Evolutionary conservation across 2,113 vertebrate species (phyloP), one percentile per base, ranked within the genome.

Genomic region (Engystomops pustulosus): DNA sequence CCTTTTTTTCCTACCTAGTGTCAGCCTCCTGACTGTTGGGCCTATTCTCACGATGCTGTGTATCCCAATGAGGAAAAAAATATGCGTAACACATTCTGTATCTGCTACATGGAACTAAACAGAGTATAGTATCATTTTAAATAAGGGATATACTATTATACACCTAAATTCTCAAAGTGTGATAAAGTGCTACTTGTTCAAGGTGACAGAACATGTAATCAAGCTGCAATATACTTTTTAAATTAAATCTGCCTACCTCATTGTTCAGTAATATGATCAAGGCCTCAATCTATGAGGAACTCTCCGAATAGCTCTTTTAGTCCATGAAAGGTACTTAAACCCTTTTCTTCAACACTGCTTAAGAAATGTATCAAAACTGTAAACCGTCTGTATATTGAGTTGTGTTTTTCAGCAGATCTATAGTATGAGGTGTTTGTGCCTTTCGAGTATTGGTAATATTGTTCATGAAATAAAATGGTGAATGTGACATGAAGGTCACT

Each of bases 401-500:
- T 70, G 68, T 70, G 30, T 47, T 75, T 74, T 75, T 7, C 44
- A 30, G 25, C 20, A 70, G 45, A 53, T 81, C 68, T 72, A 18
- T 75, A 47, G 60, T 4, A 75, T 47, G 41, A 74, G 41, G 55
- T 34, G n/a, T 83, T 53, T 65, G 25, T 67, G 10, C 25, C 71
- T 23, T 18, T 67, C 7, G 44, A 76, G 71, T 32, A 11, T 47
- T 75, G 49, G 53, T n/a, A 38, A 5, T 30, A 36, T 41, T 84
- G 67, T 84, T 84, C 45, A 23, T 20, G 60, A 18, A 32, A 23
- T 20, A 41, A 18, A 32, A 62, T 65, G 44, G 78, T 55, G 49
- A 23, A 78, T 78, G 62, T 55, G 45, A 78, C 23, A 18, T 51
- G 62, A 70, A 78, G 83, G 74, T 69, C 83, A 79, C 23, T 34